Base-by-base conservation (phyloP, 2,797 vertebrate genomes). In the Gallinago nigripennis region DNA sequence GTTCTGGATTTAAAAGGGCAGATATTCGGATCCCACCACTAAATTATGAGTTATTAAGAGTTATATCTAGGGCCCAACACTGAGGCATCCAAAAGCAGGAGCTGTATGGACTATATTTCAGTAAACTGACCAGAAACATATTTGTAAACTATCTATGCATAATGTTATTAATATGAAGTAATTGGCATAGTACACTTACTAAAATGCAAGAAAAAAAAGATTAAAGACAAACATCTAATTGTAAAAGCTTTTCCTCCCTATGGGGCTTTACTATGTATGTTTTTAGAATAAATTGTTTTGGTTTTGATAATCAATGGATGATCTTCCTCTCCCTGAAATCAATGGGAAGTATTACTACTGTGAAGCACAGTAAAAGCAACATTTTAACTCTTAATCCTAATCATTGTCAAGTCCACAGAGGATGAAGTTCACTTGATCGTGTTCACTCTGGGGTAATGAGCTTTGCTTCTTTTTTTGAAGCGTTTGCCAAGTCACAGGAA, bases 111-210 rank as follows among this genome's bases (percentile, higher is more conserved):
- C 54, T 69, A 11, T 4, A 25, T 24, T 61, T 57, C 1, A 16
- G 57, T 79, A 54, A 85, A 72, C 30, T 73, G 58, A 45, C 16
- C 30, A 43, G 66, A 82, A 87, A 39, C 4, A 4, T 16, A 61
- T 7, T 80, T 88, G 35, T 84, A 87, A 87, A 53, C 21, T 58
- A 0, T 57, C 33, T 51, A 3, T 65, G 33, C 2, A 5, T 53
- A 77, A 4, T 0, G 0, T 41, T 80, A 14, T 37, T 50, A 58
- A n/a, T 35, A 28, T 7, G 8, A 72, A 50, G 21, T 61, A 2
- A 6, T 20, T 68, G 60, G 17, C 16, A 1, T 77, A 46, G 45
- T 61, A 23, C 15, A 21, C 18, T 10, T 86, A 18, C 20, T 71
- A 17, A 91, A 91, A 63, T 53, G 20, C 20, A 64, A 70, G 18